Percentiles rank a stretch among this genome's conserved stretches.
Evolutionary conservation across 2,113 vertebrate species (phyloP).

Genomic region (Irena cyanogastra): DNA sequence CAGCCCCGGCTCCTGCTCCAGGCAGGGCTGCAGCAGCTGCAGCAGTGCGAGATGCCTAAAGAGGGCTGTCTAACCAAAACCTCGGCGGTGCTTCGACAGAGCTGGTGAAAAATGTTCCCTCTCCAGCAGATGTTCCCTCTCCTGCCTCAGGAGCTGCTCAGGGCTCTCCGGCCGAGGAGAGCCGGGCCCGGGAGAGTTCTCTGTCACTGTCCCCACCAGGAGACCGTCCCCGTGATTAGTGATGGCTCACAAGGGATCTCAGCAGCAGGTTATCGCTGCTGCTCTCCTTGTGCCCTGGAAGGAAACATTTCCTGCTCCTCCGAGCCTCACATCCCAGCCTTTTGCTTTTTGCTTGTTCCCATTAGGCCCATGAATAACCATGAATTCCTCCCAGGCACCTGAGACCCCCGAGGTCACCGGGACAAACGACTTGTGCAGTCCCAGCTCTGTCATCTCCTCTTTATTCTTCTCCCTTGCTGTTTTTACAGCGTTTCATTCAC

Average conservation of each 20-base stretch:
- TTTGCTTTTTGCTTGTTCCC: neutral
- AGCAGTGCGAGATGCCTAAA: neutral
- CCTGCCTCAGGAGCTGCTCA: neutral
- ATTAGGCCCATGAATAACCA: neutral
- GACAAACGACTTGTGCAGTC: neutral
- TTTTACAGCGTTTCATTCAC: neutral
- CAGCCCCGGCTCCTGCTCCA: too few species aligned
- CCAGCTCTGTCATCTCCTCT: neutral
- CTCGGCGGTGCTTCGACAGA: rapidly evolving
- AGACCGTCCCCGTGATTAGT: neutral
- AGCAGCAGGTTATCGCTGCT: neutral
- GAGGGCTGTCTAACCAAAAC: constrained; percentile 53
- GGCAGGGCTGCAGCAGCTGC: neutral
- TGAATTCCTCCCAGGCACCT: neutral
- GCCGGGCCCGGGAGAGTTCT: neutral
- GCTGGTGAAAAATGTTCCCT: neutral
- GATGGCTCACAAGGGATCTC: neutral
- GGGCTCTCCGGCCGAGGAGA: neutral
- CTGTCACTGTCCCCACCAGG: neutral
- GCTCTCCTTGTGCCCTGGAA: neutral
- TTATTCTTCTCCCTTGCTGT: neutral
- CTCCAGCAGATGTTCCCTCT: neutral
- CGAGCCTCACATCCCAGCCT: neutral
- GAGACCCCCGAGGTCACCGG: neutral
- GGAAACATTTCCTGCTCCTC: neutral